Evolutionary conservation across 2,888 invertebrate species (phyloP).

Genomic region (Amiota communis): DNA sequence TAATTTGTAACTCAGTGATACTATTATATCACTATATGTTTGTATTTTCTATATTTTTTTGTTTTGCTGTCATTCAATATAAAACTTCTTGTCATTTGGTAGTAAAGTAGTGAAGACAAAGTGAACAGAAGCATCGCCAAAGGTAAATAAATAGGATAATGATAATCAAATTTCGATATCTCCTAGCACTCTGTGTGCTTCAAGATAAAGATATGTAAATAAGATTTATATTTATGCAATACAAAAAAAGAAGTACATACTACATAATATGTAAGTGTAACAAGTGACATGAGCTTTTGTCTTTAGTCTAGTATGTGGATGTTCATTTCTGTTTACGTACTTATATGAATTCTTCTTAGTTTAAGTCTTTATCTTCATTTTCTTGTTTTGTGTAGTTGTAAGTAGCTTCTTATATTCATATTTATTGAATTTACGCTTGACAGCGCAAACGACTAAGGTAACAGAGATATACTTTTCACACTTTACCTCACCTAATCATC

Average conservation of each 20-base stretch:
- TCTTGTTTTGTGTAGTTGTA: neutral
- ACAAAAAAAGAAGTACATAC: neutral
- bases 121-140: neutral
- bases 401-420: constrained; percentile 62
- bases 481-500: too few species aligned
- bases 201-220: neutral
- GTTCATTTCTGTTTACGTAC: neutral
- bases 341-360: neutral
- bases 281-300: constrained; percentile 22
- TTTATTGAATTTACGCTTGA: constrained; percentile 68
- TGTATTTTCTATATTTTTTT: neutral
- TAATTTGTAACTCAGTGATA: neutral
- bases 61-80: neutral
- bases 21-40: neutral
- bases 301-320: neutral
- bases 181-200: neutral
- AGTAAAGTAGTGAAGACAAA: neutral
- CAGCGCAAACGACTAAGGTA: constrained; percentile 45
- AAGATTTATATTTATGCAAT: constrained; percentile 20
- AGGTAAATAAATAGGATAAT: constrained; percentile 7
- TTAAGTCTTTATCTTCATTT: neutral
- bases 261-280: constrained; percentile 20
- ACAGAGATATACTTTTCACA: neutral
- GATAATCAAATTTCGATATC: constrained; percentile 22
- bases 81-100: neutral